Evolutionary conservation across 2,113 vertebrate genomes (phyloP), one percentile per base, ranked within the genome.

Genomic region (Charadrius vociferus): DNA sequence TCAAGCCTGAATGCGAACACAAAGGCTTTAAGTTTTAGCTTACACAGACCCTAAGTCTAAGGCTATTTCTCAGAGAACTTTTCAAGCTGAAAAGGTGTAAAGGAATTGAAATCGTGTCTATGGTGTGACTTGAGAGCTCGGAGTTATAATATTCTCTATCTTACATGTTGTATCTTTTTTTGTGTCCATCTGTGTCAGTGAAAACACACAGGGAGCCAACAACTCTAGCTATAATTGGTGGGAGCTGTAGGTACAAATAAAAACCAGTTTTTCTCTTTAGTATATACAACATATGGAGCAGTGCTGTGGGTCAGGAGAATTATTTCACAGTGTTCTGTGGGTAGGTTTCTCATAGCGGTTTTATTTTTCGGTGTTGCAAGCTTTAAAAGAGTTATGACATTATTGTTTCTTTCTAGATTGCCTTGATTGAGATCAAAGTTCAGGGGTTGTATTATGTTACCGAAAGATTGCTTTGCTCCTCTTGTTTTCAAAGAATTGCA

Each of bases 401-500:
- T 68, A 56, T 41, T 88, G 81, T 67, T 92, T 80, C 68, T 80
- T 90, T 59, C 37, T 66, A 18, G 73, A 86, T 68, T 53, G 39
- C 55, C 90, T 84, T 88, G 94, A 95, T 67, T 72, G 91, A 95
- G 92, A 58, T 95, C 94, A 90, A 86, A 96, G 95, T 36, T 70
- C 59, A 59, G 43, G 68, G 37, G 61, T n/a, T 81, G 65, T 65
- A 16, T 61, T 79, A 12, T 74, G 85, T 88, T 79, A 53, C 87
- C 74, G 10, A 41, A 36, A 91, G 75, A 86, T 86, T 91, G 80
- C 61, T 85, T 95, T 67, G 58, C n/a, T 77, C 34, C 81, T 17
- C 62, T 16, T 93, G 55, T 87, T 86, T 90, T 67, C 74, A 70
- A 29, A 59, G 61, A 66, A 61, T 59, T 93, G 23, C 62, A 34